Conservation (phyloP, 2,113 vertebrate genomes). For the Stictonetta naevosa region DNA sequence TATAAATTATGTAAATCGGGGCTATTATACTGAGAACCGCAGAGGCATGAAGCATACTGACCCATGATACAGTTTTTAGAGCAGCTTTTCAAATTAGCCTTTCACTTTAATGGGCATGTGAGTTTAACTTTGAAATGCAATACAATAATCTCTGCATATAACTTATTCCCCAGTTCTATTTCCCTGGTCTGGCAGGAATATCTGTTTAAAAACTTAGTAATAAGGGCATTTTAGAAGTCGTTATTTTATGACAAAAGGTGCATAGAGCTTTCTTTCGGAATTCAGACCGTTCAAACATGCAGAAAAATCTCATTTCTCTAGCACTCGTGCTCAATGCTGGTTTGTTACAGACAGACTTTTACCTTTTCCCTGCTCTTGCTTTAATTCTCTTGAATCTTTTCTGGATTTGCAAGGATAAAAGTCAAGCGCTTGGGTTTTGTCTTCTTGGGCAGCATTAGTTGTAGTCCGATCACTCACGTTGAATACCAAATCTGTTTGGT, state of each 20-base stretch:
- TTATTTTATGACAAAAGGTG: not conserved
- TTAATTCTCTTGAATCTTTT: not conserved
- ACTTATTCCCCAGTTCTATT: not conserved
- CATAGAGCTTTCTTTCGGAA: not conserved
- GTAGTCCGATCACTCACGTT: not conserved
- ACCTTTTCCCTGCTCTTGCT: not conserved
- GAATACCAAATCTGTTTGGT: not conserved
- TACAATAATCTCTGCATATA: not conserved
- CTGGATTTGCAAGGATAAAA: not conserved
- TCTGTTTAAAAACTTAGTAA: not conserved
- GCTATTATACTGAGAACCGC: not conserved
- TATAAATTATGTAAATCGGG: not conserved
- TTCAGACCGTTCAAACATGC: not conserved
- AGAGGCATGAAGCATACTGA: not conserved
- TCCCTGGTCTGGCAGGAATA: not conserved
- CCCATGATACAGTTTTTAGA: accelerated
- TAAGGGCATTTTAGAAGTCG: not conserved
- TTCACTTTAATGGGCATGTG: not conserved
- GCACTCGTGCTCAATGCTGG: not conserved
- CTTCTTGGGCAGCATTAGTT: not conserved
- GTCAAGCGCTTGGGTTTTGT: not conserved
- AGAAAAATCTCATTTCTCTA: not conserved
- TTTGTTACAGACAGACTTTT: not conserved
- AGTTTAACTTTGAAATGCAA: not conserved
- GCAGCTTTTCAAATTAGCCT: not conserved